Conservation (phyloP, 2,113 vertebrate genomes). For the Xenus cinereus region DNA sequence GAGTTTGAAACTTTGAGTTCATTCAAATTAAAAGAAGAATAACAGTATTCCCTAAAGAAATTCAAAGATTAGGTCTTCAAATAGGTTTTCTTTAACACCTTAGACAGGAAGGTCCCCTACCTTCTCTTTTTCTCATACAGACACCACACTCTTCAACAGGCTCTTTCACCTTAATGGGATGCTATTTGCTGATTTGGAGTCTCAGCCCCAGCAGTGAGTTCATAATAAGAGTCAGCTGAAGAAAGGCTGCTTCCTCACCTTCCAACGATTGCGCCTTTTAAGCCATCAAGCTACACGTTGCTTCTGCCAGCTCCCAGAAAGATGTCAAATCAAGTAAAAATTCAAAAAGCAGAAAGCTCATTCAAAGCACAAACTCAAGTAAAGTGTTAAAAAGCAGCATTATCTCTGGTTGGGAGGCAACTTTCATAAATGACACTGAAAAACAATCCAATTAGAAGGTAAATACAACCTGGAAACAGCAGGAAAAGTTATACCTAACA, state of each 20-base stretch:
- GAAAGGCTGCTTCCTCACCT: conserved; percentile 12
- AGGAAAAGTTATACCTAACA: conserved; percentile 35
- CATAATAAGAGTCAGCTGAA: conserved; percentile 35
- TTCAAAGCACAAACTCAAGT: conserved; percentile 22
- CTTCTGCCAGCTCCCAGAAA: conserved; percentile 31
- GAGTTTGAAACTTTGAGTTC: background rate
- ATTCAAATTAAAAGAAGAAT: background rate
- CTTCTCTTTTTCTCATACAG: background rate
- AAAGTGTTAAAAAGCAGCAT: conserved; percentile 12
- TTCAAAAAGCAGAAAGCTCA: conserved; percentile 16
- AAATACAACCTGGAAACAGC: conserved; percentile 63
- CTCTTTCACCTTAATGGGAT: conserved; percentile 35
- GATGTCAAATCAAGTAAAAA: conserved; percentile 40
- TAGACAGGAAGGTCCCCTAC: background rate
- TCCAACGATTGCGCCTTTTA: background rate
- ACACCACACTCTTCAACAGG: background rate
- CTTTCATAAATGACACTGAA: background rate
- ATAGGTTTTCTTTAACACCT: background rate
- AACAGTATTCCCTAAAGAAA: background rate
- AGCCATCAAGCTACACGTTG: background rate
- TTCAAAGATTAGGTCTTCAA: conserved; percentile 27
- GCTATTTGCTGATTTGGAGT: conserved; percentile 1
- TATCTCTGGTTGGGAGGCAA: conserved; percentile 2
- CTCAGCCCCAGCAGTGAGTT: conserved; percentile 26
- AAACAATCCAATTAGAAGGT: conserved; percentile 56